These are phyloP conservation scores for Bucco capensis DNA, from an alignment of 2,113 vertebrate genomes.

Conservation along the genomic window DNA sequence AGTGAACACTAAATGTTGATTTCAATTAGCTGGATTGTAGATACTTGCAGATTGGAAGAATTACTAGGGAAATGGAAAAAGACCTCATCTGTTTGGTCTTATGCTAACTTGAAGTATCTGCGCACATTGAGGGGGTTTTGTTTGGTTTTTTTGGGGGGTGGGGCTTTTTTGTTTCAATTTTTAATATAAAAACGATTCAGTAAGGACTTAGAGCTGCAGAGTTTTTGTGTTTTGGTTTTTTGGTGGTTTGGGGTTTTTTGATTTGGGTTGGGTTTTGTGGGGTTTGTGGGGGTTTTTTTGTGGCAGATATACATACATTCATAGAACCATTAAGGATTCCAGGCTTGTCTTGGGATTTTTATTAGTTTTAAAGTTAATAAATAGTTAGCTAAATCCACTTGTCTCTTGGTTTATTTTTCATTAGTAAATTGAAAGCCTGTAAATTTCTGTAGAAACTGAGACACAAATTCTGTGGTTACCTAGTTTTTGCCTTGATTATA, in stretches of 20 bases:
- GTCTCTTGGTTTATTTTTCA: constrained; percentile 79
- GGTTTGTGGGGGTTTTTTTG: not conserved
- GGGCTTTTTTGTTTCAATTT: not conserved
- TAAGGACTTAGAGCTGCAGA: constrained; percentile 85
- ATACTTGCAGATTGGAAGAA: constrained; percentile 89
- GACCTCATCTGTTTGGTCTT: constrained; percentile 72
- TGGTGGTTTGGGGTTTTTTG: not conserved
- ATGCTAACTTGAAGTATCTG: constrained; percentile 85
- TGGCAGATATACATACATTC: constrained; percentile 88
- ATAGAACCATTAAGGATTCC: constrained; percentile 84
- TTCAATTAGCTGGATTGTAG: constrained; percentile 91
- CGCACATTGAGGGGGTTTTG: constrained; percentile 64
- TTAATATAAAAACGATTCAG: constrained; percentile 73
- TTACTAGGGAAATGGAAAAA: constrained; percentile 71
- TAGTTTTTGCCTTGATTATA: constrained; percentile 73
- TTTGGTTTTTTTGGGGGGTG: not conserved
- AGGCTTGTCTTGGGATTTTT: constrained; percentile 88
- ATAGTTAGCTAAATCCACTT: constrained; percentile 94
- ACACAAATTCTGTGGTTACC: constrained; percentile 63
- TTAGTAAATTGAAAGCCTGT: constrained; percentile 69
- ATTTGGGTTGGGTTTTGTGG: not conserved
- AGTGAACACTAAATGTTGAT: constrained; percentile 90
- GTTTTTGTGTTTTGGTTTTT: not conserved
- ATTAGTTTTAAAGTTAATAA: constrained; percentile 89
- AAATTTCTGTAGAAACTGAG: constrained; percentile 75